Evolutionary conservation across 2,113 vertebrate genomes (phyloP).

Genomic region (Elanoides forficatus): DNA sequence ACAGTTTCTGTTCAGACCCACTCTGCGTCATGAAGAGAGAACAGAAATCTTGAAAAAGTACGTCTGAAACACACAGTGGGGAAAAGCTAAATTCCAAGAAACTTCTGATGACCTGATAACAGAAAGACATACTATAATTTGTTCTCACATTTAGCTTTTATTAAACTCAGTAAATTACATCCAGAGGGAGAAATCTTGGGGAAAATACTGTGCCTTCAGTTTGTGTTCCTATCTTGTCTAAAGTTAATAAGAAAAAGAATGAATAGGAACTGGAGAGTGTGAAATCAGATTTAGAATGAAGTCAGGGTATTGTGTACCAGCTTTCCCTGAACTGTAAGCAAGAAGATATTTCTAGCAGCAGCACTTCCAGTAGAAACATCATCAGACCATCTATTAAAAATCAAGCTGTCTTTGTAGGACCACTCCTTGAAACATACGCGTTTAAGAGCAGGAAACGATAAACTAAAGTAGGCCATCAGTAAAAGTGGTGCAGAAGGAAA

Average conservation of each 20-base stretch:
- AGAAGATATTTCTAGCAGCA: not conserved
- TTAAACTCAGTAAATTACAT: conserved; percentile 19
- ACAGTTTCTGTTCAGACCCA: not conserved
- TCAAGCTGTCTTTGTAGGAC: not conserved
- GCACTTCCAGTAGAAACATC: not conserved
- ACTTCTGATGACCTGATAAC: not conserved
- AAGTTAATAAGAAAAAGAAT: conserved; percentile 36
- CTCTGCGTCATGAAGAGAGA: not conserved
- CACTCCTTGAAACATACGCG: not conserved
- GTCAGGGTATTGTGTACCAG: not conserved
- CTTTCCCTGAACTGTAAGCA: not conserved
- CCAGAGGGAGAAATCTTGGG: not conserved
- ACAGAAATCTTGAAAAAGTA: not conserved
- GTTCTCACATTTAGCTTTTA: conserved; percentile 4
- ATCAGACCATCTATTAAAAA: not conserved
- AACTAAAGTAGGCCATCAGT: not conserved
- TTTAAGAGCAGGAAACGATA: not conserved
- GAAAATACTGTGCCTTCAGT: not conserved
- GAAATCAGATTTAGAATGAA: conserved; percentile 23
- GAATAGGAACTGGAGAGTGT: not conserved
- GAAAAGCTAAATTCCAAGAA: conserved; percentile 9
- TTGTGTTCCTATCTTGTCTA: not conserved
- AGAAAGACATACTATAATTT: not conserved
- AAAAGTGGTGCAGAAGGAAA: not conserved
- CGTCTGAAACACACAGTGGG: not conserved